Evolutionary conservation across 1,140 invertebrate species (phyloP), one percentile per base, ranked within the genome.

Genomic region (Tenebrio molitor): DNA sequence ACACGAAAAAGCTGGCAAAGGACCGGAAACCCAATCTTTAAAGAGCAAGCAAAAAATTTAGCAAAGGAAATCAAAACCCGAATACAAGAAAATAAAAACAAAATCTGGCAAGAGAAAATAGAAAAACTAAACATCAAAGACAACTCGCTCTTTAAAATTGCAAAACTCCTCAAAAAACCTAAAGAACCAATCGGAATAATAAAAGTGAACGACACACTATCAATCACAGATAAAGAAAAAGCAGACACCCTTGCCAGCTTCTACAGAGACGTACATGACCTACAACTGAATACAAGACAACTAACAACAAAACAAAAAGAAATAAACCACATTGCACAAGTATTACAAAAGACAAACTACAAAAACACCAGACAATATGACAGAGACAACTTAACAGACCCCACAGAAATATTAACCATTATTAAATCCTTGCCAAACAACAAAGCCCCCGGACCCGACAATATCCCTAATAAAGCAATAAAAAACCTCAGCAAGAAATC

Each of bases 351-450:
- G 10, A 62, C 10, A 17, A 21, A 2, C 15, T 33, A 19, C 15
- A 10, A 29, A 69, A 69, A n/a, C 58, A 71, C 29, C 62, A 83
- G 81, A 78, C 81, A 3, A 79, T n/a, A n/a, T n/a, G n/a, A n/a
- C n/a, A n/a, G n/a, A n/a, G 17, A 66, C 25, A 79, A 0, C 8
- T n/a, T 21, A 0, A 33, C 80, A 4, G 81, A 78, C 0, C 69
- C 62, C 0, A 81, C 84, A 42, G 44, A 71, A 14, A 77, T 79
- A 41, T n/a, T n/a, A n/a, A n/a, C n/a, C n/a, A n/a, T n/a, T n/a
- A n/a, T n/a, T n/a, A n/a, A n/a, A n/a, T n/a, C n/a, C n/a, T n/a
- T n/a, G n/a, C n/a, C n/a, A n/a, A 23, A 79, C 14, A 67, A 71
- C 15, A 42, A 53, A 25, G 63, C 76, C 0, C 5, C 15, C 82